Conservation (phyloP, 92 coral and sea anemone genomes). For the Porites rus region DNA sequence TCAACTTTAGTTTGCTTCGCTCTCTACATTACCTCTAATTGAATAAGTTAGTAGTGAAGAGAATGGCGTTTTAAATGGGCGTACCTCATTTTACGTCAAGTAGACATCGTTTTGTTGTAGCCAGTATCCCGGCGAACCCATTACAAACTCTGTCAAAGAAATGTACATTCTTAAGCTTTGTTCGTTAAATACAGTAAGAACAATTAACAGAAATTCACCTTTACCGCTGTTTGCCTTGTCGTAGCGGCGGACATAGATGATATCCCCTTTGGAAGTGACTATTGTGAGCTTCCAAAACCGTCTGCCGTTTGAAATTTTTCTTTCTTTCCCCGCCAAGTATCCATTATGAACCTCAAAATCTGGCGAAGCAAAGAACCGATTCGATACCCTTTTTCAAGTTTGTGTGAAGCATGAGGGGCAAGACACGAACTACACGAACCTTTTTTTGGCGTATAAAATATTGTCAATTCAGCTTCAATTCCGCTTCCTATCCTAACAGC, state of each 20-base stretch:
- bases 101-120: not conserved
- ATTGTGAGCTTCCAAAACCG: not conserved
- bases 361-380: not conserved
- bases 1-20: too few relatives aligned
- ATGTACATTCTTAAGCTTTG: not conserved
- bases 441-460: not conserved
- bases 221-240: too few relatives aligned
- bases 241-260: not conserved
- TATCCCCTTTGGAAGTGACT: slow-evolving; percentile 8
- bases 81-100: not conserved
- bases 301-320: not conserved
- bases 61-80: not conserved
- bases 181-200: not conserved
- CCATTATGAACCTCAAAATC: slow-evolving; percentile 25
- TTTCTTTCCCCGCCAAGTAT: not conserved
- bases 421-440: not conserved
- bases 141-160: not conserved
- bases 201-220: not conserved
- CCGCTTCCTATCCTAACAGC: slow-evolving; percentile 11
- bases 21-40: too few relatives aligned
- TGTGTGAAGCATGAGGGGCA: not conserved
- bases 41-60: not conserved
- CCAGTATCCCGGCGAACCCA: not conserved
- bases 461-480: not conserved
- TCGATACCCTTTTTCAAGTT: too few relatives aligned